Conservation (phyloP, 1,140 invertebrate species). For the Idris sp. region DNA sequence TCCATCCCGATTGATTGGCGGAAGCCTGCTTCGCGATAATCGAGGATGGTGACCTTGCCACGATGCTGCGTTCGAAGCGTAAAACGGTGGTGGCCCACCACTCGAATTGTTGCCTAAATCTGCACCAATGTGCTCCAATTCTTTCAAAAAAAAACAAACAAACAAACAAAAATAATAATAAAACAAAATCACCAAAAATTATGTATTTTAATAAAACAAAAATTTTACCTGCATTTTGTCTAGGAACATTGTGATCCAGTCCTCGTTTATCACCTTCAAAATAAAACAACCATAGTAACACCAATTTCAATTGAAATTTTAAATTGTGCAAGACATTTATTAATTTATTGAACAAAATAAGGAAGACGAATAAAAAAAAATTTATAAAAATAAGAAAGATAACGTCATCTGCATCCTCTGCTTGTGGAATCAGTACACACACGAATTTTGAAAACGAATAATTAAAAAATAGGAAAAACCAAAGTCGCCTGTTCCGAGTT, state of each 20-base stretch:
- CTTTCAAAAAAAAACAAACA: too few relatives aligned
- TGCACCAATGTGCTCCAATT: too few relatives aligned
- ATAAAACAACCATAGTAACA: conserved; percentile 14
- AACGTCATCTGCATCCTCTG: not conserved
- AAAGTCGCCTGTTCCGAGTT: conserved; percentile 15
- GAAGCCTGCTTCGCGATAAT: too few relatives aligned
- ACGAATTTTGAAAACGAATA: conserved; percentile 17
- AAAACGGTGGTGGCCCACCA: too few relatives aligned
- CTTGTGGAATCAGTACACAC: conserved; percentile 17
- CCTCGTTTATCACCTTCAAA: conserved; percentile 72
- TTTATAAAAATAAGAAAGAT: conserved; percentile 12
- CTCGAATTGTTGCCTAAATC: too few relatives aligned
- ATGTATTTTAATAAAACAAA: not conserved
- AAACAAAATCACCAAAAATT: not conserved
- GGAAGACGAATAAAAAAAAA: conserved; percentile 14
- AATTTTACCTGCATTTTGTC: conserved; percentile 64
- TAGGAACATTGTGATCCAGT: conserved; percentile 66
- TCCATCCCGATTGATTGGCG: too few relatives aligned
- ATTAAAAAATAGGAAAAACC: conserved; percentile 29
- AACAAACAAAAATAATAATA: too few relatives aligned
- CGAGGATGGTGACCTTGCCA: too few relatives aligned
- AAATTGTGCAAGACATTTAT: conserved; percentile 52
- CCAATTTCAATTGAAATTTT: conserved; percentile 1
- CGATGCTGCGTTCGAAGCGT: too few relatives aligned
- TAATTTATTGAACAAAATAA: conserved; percentile 27